A percentile compares a stretch with the other conserved stretches of the same genome.
Evolutionary conservation across 2,113 vertebrate species (phyloP).

Genomic region (Pangasianodon hypophthalmus): DNA sequence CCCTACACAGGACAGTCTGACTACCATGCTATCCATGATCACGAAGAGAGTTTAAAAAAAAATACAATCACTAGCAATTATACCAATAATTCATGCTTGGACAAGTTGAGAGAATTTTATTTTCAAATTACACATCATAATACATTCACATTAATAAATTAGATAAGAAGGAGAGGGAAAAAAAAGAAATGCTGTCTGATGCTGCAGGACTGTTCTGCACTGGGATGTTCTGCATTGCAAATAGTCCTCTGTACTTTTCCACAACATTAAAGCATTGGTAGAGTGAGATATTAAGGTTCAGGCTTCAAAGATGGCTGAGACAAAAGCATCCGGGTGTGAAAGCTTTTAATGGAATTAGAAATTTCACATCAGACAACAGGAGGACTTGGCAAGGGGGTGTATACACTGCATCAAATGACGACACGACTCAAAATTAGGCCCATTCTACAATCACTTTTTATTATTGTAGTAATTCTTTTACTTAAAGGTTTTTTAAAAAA

Average conservation of each 20-base stretch:
- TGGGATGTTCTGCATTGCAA: conserved; percentile 50
- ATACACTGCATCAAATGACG: neutral
- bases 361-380: conserved; percentile 16
- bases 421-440: neutral
- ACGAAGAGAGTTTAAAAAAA: neutral
- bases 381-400: neutral
- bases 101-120: neutral
- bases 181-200: conserved; percentile 24
- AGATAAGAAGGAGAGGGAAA: neutral
- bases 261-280: conserved; percentile 33
- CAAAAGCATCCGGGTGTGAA: conserved; percentile 35
- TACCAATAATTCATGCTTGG: neutral
- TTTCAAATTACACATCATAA: neutral
- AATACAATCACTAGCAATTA: neutral
- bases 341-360: conserved; percentile 43
- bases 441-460: neutral
- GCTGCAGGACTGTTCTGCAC: conserved; percentile 13
- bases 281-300: conserved; percentile 29
- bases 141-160: neutral
- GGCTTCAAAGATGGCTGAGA: conserved; percentile 41
- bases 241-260: conserved; percentile 56
- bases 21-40: neutral
- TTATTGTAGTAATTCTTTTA: neutral
- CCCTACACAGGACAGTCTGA: neutral
- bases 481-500: neutral